A percentile compares a stretch with the other conserved stretches of the same genome.
Evolutionary conservation across 2,113 vertebrate genomes (phyloP).

Genomic region (Boulengeromyrus knoepffleri): DNA sequence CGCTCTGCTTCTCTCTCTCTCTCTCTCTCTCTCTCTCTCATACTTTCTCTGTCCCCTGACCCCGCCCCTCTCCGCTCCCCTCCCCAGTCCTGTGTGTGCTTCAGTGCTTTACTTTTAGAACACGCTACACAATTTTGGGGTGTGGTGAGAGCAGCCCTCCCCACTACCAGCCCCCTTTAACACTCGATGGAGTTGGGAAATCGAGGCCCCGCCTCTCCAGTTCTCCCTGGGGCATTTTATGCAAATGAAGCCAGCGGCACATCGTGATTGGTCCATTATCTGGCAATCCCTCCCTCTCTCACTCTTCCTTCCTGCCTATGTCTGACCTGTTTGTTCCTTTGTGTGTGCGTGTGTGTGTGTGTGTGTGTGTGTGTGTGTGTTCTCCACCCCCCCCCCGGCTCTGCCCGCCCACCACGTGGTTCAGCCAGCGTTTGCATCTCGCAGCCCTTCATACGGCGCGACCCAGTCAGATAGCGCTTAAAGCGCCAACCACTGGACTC

Average conservation of each 20-base stretch:
- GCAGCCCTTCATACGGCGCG: background rate
- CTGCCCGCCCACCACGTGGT: background rate
- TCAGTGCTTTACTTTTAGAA: background rate
- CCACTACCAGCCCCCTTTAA: background rate
- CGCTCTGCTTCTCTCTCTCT: slow-evolving; percentile 3
- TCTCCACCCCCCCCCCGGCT: background rate
- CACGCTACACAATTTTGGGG: background rate
- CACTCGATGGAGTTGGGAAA: background rate
- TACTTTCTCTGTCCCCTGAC: background rate
- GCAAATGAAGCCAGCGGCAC: background rate
- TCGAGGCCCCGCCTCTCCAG: background rate
- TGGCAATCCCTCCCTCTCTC: background rate
- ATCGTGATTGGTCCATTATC: background rate
- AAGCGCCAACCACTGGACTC: background rate
- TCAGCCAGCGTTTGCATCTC: background rate
- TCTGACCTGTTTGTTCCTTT: slow-evolving; percentile 5
- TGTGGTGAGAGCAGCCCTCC: background rate
- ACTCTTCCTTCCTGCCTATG: background rate
- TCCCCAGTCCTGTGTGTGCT: background rate
- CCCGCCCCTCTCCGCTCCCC: background rate
- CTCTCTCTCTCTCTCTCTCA: background rate
- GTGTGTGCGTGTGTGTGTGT: background rate
- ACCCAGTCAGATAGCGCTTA: slow-evolving; percentile 8
- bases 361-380: background rate
- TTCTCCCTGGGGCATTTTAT: background rate